phyloP scores from a whole-genome alignment of 2,113 vertebrate species.

The Macquaria australasica region DNA sequence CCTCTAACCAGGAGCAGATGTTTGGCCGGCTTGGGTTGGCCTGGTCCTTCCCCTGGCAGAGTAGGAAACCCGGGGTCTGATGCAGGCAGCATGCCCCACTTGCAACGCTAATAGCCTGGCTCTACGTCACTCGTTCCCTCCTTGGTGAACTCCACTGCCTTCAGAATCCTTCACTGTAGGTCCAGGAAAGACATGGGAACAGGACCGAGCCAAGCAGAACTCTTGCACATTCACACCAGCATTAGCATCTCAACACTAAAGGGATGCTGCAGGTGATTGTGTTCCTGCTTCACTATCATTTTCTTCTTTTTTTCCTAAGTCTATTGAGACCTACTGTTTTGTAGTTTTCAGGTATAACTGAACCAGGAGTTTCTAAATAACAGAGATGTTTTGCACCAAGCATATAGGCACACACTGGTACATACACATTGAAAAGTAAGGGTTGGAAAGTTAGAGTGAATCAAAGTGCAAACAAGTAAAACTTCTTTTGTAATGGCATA shows the following conservation, averaged over 20 bases:
- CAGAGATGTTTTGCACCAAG: not conserved
- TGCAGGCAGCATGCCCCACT: constrained; percentile 54
- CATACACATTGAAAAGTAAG: not conserved
- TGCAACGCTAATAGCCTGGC: constrained; percentile 40
- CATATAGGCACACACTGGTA: not conserved
- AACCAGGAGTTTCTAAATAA: not conserved
- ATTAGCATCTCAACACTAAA: constrained; percentile 2
- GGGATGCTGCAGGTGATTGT: constrained; percentile 10
- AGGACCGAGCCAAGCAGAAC: constrained; percentile 2
- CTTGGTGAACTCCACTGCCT: constrained; percentile 36
- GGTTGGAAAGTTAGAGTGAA: not conserved
- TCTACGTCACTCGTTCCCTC: constrained; percentile 21
- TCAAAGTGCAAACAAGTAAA: not conserved
- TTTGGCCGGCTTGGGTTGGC: constrained; percentile 66
- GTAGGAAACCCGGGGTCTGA: constrained; percentile 47
- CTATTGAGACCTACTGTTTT: not conserved
- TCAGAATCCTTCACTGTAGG: constrained; percentile 20
- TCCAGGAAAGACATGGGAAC: constrained; percentile 23
- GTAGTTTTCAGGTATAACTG: not conserved
- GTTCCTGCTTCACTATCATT: not conserved
- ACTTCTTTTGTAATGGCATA: not conserved
- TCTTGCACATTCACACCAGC: not conserved
- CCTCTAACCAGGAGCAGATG: constrained; percentile 86
- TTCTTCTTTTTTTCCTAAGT: not conserved
- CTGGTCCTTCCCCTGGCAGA: constrained; percentile 65